These are phyloP conservation scores for Drosophila rufa DNA, from an alignment of 1,140 invertebrate species.

Conservation along the genomic window DNA sequence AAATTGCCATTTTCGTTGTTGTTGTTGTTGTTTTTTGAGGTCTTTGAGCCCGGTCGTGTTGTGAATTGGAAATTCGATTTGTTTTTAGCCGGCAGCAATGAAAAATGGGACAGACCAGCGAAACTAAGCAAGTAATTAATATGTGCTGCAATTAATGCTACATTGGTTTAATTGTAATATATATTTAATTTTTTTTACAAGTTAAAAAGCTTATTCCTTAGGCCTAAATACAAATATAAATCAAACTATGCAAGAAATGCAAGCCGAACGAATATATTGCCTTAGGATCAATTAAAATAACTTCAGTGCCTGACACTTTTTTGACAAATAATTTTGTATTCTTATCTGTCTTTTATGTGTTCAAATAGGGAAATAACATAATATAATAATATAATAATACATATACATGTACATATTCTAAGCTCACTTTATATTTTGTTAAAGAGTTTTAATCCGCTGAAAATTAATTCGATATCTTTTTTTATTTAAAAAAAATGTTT, in stretches of 20 bases:
- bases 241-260: no score
- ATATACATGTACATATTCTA: no score
- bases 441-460: no score
- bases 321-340: no score
- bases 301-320: neutral
- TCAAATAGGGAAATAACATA: no score
- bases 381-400: no score
- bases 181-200: no score
- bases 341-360: no score
- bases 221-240: no score
- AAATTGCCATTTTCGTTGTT: slow-evolving; percentile 66
- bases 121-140: slow-evolving; percentile 31
- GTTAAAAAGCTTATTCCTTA: neutral
- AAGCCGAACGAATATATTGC: neutral
- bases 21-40: slow-evolving; percentile 30
- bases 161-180: neutral
- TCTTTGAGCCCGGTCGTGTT: slow-evolving; percentile 60
- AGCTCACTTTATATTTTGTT: no score
- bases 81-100: slow-evolving; percentile 44
- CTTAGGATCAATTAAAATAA: neutral
- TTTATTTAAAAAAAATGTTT: no score
- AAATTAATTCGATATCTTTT: no score
- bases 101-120: slow-evolving; percentile 22
- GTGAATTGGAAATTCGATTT: slow-evolving; percentile 61
- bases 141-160: neutral